Evolutionary conservation across 1,140 invertebrate genomes (phyloP).

Genomic region (Leucophenga varia): DNA sequence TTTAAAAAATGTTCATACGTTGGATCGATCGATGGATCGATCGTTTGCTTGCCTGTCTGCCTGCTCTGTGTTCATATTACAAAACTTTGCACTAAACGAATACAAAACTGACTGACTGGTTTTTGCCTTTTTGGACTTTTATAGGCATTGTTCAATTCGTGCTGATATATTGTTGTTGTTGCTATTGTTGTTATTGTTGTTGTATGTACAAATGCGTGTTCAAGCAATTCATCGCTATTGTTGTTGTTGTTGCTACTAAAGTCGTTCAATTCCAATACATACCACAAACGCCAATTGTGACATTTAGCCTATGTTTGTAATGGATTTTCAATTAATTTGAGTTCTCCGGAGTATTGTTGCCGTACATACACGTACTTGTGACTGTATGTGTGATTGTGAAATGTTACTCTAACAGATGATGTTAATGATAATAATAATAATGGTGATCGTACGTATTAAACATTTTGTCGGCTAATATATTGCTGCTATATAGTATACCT

Average conservation of each 20-base stretch:
- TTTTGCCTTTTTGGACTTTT: slow-evolving; percentile 46
- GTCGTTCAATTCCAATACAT: slow-evolving; percentile 44
- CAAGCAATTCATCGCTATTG: slow-evolving; percentile 33
- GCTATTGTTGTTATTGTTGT: slow-evolving; percentile 15
- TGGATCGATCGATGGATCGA: too few species aligned
- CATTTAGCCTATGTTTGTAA: slow-evolving; percentile 55
- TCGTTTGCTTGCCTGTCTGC: too few species aligned
- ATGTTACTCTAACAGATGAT: slow-evolving; percentile 33
- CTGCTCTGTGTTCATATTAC: too few species aligned
- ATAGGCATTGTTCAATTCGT: too few species aligned
- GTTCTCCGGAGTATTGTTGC: slow-evolving; percentile 51
- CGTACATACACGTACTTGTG: slow-evolving; percentile 18
- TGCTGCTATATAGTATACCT: slow-evolving; percentile 19
- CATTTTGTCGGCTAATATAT: too few species aligned
- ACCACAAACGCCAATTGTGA: slow-evolving; percentile 53
- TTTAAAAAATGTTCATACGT: too few species aligned
- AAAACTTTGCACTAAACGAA: too few species aligned
- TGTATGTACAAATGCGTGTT: slow-evolving; percentile 12
- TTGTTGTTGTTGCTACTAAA: slow-evolving; percentile 4
- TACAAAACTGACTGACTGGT: too few species aligned
- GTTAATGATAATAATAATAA: too few species aligned
- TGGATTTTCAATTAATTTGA: slow-evolving; percentile 55
- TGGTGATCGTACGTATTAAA: too few species aligned
- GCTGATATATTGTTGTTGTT: too few species aligned
- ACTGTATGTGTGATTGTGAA: too few species aligned